phyloP scores from a whole-genome alignment of 2,888 invertebrate genomes.

The Punctoribates punctum region DNA sequence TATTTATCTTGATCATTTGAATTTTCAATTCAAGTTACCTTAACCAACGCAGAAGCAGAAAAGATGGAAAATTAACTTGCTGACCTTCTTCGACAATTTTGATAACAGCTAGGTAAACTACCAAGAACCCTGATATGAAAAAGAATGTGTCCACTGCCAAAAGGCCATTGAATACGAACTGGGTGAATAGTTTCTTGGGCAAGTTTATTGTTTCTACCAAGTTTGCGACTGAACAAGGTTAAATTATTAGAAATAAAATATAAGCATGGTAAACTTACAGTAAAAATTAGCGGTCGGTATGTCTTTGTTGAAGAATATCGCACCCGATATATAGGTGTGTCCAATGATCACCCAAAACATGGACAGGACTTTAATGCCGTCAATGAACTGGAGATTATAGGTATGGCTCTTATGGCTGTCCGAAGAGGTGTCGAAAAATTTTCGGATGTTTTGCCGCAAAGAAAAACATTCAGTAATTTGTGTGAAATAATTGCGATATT shows the following conservation, averaged over 20 bases:
- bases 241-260: not conserved
- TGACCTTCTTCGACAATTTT: not conserved
- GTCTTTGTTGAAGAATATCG: not conserved
- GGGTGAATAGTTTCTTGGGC: slow-evolving; percentile 10
- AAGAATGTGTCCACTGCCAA: slow-evolving; percentile 34
- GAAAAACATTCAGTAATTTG: not conserved
- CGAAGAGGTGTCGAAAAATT: not conserved
- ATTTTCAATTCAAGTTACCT: no score
- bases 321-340: slow-evolving; percentile 9
- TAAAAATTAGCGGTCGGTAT: slow-evolving; percentile 13
- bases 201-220: not conserved
- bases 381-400: not conserved
- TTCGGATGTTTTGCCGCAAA: not conserved
- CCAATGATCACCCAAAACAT: slow-evolving; percentile 14
- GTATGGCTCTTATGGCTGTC: not conserved
- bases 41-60: slow-evolving; percentile 37
- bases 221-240: not conserved
- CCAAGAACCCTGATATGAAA: slow-evolving; percentile 21
- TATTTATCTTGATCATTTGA: no score
- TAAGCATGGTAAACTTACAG: not conserved
- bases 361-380: not conserved
- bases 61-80: no score
- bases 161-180: slow-evolving; percentile 39
- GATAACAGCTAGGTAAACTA: slow-evolving; percentile 10
- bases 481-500: not conserved